phyloP scores from a whole-genome alignment of 2,113 vertebrate species.

The Silurus meridionalis region DNA sequence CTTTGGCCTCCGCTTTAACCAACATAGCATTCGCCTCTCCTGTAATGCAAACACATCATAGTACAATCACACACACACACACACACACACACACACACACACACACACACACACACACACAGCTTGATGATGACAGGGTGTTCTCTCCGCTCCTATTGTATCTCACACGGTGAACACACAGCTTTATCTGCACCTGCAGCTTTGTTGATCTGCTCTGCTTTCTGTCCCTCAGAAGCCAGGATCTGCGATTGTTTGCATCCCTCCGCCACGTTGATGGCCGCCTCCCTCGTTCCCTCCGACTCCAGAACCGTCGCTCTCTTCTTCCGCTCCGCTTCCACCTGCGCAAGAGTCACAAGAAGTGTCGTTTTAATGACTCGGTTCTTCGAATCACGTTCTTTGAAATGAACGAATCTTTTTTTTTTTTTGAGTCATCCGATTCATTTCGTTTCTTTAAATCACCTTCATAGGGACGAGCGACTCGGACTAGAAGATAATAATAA shows the following conservation, averaged over 20 bases:
- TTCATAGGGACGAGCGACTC: too few relatives aligned
- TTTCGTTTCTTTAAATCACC: too few relatives aligned
- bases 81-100: slow-evolving; percentile 3
- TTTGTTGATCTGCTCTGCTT: slow-evolving; percentile 88
- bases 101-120: background rate
- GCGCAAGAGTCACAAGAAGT: slow-evolving; percentile 10
- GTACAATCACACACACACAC: background rate
- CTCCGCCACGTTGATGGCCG: slow-evolving; percentile 91
- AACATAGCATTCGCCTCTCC: slow-evolving; percentile 90
- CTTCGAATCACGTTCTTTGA: too few relatives aligned
- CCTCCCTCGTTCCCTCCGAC: slow-evolving; percentile 88
- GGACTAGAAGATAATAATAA: too few relatives aligned
- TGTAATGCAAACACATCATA: slow-evolving; percentile 55
- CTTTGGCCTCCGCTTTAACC: slow-evolving; percentile 88
- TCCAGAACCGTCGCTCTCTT: slow-evolving; percentile 93
- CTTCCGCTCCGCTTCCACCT: slow-evolving; percentile 93
- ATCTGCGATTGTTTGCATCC: slow-evolving; percentile 93
- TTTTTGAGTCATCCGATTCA: too few relatives aligned
- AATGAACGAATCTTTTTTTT: too few relatives aligned
- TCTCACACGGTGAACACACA: background rate
- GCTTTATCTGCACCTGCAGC: slow-evolving; percentile 77
- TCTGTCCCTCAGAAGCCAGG: slow-evolving; percentile 89
- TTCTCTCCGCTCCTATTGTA: background rate
- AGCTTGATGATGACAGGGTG: background rate
- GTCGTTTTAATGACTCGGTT: too few relatives aligned